Evolutionary conservation across 92 coral and sea anemone genomes (phyloP), one percentile per base, ranked within the genome.

Genomic region (Porites divaricata): DNA sequence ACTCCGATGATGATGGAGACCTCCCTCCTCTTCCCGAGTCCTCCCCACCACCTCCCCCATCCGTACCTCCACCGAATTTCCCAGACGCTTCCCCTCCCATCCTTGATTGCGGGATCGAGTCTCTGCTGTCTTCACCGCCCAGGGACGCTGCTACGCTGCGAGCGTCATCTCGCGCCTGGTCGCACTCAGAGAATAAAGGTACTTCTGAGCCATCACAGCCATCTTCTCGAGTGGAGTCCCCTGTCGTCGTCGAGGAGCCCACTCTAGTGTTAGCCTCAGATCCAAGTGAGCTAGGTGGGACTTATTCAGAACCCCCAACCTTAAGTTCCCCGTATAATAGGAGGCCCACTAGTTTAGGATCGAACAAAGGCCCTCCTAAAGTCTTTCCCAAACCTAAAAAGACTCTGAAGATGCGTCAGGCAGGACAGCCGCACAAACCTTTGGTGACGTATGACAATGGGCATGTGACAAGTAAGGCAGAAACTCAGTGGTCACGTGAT

Each of bases 1-100:
- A 81, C 70, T 68, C 84, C 3, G 92, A 84, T 23, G 90, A 89
- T 13, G 85, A 71, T 50, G 75, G 35, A 8, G 80, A 88, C 84
- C 88, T 79, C 26, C 95, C 93, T 81, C 95, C 87, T 13, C 95
- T 87, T 81, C 94, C 98, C 26, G 86, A 83, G 1, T 83, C 85
- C 10, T 85, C 94, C 0, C 98, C 98, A 26, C 99, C 96, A 77
- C 96, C 95, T 63, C 57, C 89, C 85, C 98, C 93, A 19, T 70
- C 88, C 49, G 93, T 81, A 17, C 96, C 88, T 28, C 99, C 94
- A 75, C 94, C 95, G 25, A 93, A 87, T 64, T 79, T 90, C 81
- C 89, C 93, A 19, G 86, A 77, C 8, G 90, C 83, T 25, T 76
- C 91, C n/a, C 72, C 85, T 22, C 64, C 86, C 23, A 87, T 88